A percentile compares a stretch with the other conserved stretches of the same genome.
Evolutionary conservation across 2,797 vertebrate genomes (phyloP).

Genomic region (Holocentrus rufus): DNA sequence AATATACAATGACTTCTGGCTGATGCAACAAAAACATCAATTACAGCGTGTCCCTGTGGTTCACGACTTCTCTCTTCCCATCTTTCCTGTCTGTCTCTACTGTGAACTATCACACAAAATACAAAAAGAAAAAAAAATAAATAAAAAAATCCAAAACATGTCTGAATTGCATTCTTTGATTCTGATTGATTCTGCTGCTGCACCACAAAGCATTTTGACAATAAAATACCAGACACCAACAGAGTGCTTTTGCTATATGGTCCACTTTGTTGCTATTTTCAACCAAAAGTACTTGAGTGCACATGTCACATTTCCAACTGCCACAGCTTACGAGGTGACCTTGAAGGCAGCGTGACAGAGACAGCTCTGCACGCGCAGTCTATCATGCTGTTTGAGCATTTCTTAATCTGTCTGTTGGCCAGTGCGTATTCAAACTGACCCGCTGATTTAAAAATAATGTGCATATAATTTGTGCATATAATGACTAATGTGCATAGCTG

Average conservation of each 20-base stretch:
- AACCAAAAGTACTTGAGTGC: slow-evolving; percentile 30
- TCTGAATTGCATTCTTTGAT: no score
- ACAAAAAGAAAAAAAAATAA: not conserved
- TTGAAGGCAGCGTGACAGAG: slow-evolving; percentile 17
- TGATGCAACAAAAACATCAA: not conserved
- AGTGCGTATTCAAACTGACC: not conserved
- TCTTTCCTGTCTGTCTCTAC: slow-evolving; percentile 1
- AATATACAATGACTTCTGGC: not conserved
- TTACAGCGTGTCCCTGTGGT: not conserved
- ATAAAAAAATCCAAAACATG: no score
- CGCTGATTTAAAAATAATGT: not conserved
- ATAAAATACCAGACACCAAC: slow-evolving; percentile 24
- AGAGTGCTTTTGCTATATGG: slow-evolving; percentile 12
- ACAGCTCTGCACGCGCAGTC: slow-evolving; percentile 7
- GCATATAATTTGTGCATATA: no score
- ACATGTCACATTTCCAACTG: slow-evolving; percentile 26
- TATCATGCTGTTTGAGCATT: slow-evolving; percentile 11
- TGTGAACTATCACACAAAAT: slow-evolving; percentile 15
- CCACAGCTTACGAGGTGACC: slow-evolving; percentile 1
- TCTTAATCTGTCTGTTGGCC: slow-evolving; percentile 1
- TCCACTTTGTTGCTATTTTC: slow-evolving; percentile 41
- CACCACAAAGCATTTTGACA: slow-evolving; percentile 10
- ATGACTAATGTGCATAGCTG: no score
- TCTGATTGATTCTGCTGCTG: slow-evolving; percentile 10
- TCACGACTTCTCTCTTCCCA: not conserved